A percentile compares a stretch with the other conserved stretches of the same genome.
Evolutionary conservation across 2,113 vertebrate species (phyloP).

Genomic region (Brevimyrus niger): DNA sequence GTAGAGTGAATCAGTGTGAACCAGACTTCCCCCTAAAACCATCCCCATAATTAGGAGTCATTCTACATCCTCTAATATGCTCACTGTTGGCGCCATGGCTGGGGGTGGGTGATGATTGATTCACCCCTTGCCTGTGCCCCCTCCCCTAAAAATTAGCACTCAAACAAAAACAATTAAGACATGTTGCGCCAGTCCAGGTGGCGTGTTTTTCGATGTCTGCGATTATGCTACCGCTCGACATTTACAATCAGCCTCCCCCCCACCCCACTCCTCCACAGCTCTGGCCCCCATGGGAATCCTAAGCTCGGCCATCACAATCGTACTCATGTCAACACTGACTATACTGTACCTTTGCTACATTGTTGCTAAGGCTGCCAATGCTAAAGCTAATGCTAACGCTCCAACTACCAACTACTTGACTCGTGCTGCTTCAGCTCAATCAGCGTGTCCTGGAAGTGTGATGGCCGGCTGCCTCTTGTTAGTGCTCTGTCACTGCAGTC

Average conservation of each 20-base stretch:
- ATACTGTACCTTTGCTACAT: background rate
- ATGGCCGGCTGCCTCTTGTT: background rate
- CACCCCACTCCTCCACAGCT: background rate
- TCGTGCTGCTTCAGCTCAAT: background rate
- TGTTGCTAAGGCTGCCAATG: background rate
- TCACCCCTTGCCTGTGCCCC: background rate
- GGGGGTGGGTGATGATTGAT: background rate
- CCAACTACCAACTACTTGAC: background rate
- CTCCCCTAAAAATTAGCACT: background rate
- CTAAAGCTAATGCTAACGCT: background rate
- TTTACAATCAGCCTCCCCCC: background rate
- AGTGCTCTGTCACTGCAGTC: background rate
- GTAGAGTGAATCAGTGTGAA: background rate
- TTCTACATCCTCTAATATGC: background rate
- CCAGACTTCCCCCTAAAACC: background rate
- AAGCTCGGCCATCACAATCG: background rate
- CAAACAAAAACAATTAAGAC: background rate
- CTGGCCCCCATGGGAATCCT: background rate
- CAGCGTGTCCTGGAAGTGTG: background rate
- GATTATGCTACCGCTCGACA: background rate
- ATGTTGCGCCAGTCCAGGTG: background rate
- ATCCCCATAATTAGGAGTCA: background rate
- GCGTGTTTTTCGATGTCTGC: background rate
- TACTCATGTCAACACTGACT: background rate
- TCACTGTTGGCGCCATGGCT: too few relatives aligned